Percentiles rank a stretch among this genome's conserved stretches.
phyloP scores from a whole-genome alignment of 2,113 vertebrate genomes.

The Nycticorax nycticorax region DNA sequence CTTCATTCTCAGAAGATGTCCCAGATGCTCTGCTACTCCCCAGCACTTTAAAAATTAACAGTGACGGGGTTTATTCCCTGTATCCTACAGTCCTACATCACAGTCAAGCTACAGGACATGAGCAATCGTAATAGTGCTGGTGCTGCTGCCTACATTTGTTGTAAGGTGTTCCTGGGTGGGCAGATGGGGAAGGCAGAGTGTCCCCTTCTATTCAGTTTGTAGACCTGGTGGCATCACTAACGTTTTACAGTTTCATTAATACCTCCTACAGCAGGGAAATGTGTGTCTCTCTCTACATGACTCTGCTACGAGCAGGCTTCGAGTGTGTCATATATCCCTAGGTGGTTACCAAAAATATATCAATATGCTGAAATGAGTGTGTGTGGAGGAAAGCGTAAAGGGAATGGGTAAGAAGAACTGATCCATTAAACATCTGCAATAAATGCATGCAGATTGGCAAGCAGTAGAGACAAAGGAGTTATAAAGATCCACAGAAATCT shows the following conservation, averaged over 20 bases:
- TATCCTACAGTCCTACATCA: background rate
- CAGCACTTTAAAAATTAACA: background rate
- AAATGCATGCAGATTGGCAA: background rate
- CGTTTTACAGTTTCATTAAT: background rate
- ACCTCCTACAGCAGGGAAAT: background rate
- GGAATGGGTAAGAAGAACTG: background rate
- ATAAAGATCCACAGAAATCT: background rate
- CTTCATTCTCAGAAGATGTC: background rate
- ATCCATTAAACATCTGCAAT: background rate
- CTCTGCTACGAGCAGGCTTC: background rate
- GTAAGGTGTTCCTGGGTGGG: background rate
- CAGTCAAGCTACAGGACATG: background rate
- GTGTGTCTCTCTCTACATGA: background rate
- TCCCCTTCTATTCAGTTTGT: background rate
- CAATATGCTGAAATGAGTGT: background rate
- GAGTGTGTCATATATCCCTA: background rate
- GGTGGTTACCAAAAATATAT: background rate
- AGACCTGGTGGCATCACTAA: background rate
- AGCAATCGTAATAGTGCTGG: background rate
- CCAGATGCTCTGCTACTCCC: background rate
- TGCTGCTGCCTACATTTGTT: background rate
- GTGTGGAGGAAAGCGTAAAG: background rate
- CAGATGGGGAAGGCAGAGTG: background rate
- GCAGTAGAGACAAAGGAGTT: background rate
- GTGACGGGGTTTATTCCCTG: background rate